These are phyloP conservation scores for Rhagologus leucostigma DNA, from an alignment of 2,113 vertebrate species.

Conservation along the genomic window DNA sequence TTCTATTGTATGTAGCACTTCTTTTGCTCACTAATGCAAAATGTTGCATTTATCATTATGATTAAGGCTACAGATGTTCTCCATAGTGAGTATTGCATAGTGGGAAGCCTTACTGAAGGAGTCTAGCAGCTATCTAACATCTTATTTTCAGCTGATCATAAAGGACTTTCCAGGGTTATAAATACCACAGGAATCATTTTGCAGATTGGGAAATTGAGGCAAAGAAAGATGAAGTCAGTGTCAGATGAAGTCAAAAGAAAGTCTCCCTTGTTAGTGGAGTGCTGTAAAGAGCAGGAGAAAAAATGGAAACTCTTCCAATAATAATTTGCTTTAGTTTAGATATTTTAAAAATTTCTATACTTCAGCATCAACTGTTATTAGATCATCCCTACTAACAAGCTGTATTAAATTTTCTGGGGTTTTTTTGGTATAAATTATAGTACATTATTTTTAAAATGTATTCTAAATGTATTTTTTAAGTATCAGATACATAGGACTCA, in stretches of 20 bases:
- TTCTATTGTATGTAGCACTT: neutral
- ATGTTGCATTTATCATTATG: slow-evolving; percentile 23
- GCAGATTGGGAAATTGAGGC: neutral
- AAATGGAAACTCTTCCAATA: neutral
- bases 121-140: slow-evolving; percentile 36
- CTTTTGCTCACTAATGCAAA: neutral
- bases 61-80: slow-evolving; percentile 53
- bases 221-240: neutral
- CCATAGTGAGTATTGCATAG: neutral
- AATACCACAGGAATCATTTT: neutral
- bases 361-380: neutral
- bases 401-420: neutral
- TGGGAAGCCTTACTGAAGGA: neutral
- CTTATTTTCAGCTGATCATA: neutral
- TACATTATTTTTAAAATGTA: neutral
- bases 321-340: neutral
- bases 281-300: neutral
- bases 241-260: neutral
- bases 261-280: neutral
- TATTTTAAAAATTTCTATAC: neutral
- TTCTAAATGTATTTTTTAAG: neutral
- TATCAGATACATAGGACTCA: neutral
- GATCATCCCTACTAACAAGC: neutral
- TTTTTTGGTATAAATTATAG: neutral
- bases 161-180: slow-evolving; percentile 7